phyloP scores from a whole-genome alignment of 2,797 vertebrate genomes.

The Myotis daubentonii region DNA sequence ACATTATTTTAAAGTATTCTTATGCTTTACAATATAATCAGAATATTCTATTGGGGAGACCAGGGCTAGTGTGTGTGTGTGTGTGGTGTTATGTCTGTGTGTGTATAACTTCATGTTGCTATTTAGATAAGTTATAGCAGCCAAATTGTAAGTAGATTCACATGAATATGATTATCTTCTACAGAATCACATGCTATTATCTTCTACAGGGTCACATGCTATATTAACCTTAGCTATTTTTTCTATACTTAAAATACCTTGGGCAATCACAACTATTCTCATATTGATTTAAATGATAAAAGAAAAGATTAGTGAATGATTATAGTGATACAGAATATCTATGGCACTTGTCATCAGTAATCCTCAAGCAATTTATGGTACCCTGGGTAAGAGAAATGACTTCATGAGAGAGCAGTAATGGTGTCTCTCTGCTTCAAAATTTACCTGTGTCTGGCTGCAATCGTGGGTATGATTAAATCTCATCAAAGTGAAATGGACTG shows the following conservation, averaged over 20 bases:
- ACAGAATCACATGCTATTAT: background rate
- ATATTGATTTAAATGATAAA: slow-evolving; percentile 40
- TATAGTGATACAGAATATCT: background rate
- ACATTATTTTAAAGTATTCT: background rate
- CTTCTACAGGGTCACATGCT: background rate
- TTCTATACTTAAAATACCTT: background rate
- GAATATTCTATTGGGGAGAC: background rate
- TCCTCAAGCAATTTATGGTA: background rate
- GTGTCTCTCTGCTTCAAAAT: background rate
- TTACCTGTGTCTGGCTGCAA: background rate
- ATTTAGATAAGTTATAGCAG: background rate
- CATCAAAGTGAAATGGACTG: background rate
- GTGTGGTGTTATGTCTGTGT: background rate
- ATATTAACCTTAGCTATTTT: background rate
- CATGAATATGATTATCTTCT: background rate
- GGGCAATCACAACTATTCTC: background rate
- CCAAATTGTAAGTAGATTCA: background rate
- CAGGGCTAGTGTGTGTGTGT: background rate
- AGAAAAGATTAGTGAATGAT: background rate
- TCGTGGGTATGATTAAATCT: background rate
- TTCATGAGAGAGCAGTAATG: background rate
- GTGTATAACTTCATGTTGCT: background rate
- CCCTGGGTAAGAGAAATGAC: background rate
- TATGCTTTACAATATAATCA: background rate
- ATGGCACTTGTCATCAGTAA: background rate